Evolutionary conservation across 2,797 vertebrate species (phyloP).

Genomic region (Gastrophryne carolinensis): DNA sequence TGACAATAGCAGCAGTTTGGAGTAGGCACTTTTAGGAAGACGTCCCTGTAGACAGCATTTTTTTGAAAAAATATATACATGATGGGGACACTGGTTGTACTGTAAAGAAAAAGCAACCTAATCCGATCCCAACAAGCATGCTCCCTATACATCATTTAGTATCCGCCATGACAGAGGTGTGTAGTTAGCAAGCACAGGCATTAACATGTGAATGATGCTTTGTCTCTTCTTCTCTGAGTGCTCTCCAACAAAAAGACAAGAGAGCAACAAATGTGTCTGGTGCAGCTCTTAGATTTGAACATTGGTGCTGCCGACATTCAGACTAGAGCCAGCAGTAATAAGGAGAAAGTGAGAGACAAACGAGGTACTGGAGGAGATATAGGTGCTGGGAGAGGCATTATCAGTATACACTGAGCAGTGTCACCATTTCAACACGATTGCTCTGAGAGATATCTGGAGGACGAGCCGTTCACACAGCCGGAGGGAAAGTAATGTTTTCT

Average conservation of each 20-base stretch:
- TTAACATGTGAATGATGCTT: too few relatives aligned
- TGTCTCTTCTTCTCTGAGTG: conserved; percentile 36
- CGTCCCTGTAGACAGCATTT: too few relatives aligned
- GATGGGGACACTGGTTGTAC: too few relatives aligned
- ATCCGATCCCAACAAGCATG: too few relatives aligned
- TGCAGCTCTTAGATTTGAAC: conserved; percentile 24
- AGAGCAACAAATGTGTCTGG: conserved; percentile 16
- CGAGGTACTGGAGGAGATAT: not conserved
- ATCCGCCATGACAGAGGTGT: too few relatives aligned
- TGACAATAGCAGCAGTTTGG: too few relatives aligned
- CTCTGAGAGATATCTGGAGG: not conserved
- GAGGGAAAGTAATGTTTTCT: too few relatives aligned
- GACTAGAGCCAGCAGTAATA: conserved; percentile 25
- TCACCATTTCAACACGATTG: not conserved
- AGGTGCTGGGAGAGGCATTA: not conserved
- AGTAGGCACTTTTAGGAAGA: too few relatives aligned
- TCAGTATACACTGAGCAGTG: not conserved
- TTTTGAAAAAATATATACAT: too few relatives aligned
- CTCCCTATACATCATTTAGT: too few relatives aligned
- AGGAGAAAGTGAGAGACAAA: conserved; percentile 17
- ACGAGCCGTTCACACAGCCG: conserved; percentile 7
- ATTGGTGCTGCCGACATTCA: conserved; percentile 1
- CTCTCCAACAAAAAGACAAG: conserved; percentile 25
- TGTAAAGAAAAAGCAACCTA: too few relatives aligned
- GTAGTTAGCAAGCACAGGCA: too few relatives aligned